phyloP scores from a whole-genome alignment of 2,888 invertebrate genomes.

The Heliconius aoede region DNA sequence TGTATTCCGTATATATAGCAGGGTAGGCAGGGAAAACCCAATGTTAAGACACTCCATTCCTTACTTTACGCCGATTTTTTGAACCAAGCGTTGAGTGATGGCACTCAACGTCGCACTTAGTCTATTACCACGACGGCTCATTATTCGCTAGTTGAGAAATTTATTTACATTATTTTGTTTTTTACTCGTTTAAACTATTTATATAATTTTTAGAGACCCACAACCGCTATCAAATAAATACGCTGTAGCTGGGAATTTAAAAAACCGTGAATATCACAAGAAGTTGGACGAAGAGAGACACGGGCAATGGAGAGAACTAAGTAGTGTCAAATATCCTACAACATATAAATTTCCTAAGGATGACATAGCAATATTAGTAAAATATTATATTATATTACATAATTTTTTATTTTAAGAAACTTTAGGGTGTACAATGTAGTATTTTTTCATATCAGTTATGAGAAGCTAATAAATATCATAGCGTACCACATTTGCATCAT shows the following conservation, averaged over 20 bases:
- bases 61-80: no score
- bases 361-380: slow-evolving; percentile 64
- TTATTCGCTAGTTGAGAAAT: not conserved
- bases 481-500: not conserved
- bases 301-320: slow-evolving; percentile 63
- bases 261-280: slow-evolving; percentile 50
- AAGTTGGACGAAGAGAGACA: slow-evolving; percentile 38
- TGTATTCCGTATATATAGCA: no score
- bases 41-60: no score
- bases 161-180: not conserved
- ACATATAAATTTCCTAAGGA: slow-evolving; percentile 58
- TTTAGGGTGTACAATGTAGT: not conserved
- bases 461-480: not conserved
- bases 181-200: not conserved
- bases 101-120: no score
- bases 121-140: no score
- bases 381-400: slow-evolving; percentile 46
- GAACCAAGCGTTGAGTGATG: no score
- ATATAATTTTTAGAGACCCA: slow-evolving; percentile 20
- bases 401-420: not conserved
- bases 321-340: slow-evolving; percentile 52
- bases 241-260: slow-evolving; percentile 63
- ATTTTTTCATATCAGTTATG: not conserved
- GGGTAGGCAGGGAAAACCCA: no score
- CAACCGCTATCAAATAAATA: slow-evolving; percentile 42